Evolutionary conservation across 2,888 invertebrate genomes (phyloP).

Genomic region (Drosophila putrida): DNA sequence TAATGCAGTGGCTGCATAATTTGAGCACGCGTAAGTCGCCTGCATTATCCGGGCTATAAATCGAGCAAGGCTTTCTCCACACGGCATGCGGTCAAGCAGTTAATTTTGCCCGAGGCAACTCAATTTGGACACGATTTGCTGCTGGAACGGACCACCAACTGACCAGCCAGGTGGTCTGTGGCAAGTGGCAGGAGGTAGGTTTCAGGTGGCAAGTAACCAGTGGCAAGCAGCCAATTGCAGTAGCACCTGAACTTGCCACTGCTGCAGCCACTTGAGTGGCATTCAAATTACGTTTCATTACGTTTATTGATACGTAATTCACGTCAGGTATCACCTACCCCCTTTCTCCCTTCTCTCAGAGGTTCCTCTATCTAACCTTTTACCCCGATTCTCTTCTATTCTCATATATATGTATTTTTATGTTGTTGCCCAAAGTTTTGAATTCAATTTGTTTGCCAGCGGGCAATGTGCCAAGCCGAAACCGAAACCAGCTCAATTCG

Average conservation of each 20-base stretch:
- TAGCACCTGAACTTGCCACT: constrained; percentile 29
- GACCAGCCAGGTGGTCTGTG: constrained; percentile 18
- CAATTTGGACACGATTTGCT: constrained; percentile 66
- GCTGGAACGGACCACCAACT: constrained; percentile 10
- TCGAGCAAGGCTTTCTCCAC: constrained; percentile 50
- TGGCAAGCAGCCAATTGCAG: constrained; percentile 14
- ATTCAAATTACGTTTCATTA: constrained; percentile 79
- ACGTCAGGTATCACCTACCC: not conserved
- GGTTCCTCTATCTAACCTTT: constrained; percentile 18
- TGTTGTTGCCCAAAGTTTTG: constrained; percentile 55
- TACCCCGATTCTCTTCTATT: not conserved
- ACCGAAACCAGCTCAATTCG: constrained; percentile 44
- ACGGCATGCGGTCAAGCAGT: constrained; percentile 67
- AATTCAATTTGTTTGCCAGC: constrained; percentile 75
- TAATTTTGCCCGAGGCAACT: constrained; percentile 64
- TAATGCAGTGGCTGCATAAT: constrained; percentile 78
- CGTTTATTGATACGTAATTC: constrained; percentile 63
- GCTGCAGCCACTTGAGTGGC: constrained; percentile 63
- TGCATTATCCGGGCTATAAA: constrained; percentile 77
- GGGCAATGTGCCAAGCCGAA: constrained; percentile 58
- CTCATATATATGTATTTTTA: constrained; percentile 28
- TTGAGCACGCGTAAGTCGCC: constrained; percentile 76
- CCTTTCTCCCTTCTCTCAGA: not conserved
- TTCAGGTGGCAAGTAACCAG: not conserved
- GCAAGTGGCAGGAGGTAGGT: not conserved